Conservation (phyloP, 2,888 invertebrate species). For the Sphinx pinastri region DNA sequence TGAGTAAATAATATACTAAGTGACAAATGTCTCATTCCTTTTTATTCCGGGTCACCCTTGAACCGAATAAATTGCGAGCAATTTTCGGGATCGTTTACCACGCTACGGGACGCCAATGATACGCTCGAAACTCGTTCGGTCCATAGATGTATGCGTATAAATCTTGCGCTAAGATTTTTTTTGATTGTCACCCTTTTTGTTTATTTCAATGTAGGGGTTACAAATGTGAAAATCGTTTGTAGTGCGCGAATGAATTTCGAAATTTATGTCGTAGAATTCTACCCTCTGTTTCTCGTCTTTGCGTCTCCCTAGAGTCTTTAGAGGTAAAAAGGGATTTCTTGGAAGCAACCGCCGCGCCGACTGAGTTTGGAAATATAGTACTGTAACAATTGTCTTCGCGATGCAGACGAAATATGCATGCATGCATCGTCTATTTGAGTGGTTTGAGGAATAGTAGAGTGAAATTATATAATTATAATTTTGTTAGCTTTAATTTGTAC, state of each 20-base stretch:
- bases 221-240: not conserved
- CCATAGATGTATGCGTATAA: slow-evolving; percentile 22
- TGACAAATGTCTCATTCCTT: slow-evolving; percentile 73
- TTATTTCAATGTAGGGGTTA: not conserved
- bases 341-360: no score
- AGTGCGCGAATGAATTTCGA: not conserved
- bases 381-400: no score
- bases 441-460: no score
- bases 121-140: slow-evolving; percentile 59
- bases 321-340: no score
- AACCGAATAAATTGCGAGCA: slow-evolving; percentile 77
- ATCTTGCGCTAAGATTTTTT: slow-evolving; percentile 9
- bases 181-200: slow-evolving; percentile 9
- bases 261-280: not conserved
- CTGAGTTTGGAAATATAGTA: no score
- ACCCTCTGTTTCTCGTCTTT: not conserved
- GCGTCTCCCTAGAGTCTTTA: no score
- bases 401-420: no score
- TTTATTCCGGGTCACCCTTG: slow-evolving; percentile 77
- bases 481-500: no score
- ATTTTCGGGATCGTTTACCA: slow-evolving; percentile 78
- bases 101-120: slow-evolving; percentile 73
- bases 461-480: no score
- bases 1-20: slow-evolving; percentile 75
- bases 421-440: no score